Base-by-base conservation (phyloP, 2,888 invertebrate species). In the Argynnis bischoffii region DNA sequence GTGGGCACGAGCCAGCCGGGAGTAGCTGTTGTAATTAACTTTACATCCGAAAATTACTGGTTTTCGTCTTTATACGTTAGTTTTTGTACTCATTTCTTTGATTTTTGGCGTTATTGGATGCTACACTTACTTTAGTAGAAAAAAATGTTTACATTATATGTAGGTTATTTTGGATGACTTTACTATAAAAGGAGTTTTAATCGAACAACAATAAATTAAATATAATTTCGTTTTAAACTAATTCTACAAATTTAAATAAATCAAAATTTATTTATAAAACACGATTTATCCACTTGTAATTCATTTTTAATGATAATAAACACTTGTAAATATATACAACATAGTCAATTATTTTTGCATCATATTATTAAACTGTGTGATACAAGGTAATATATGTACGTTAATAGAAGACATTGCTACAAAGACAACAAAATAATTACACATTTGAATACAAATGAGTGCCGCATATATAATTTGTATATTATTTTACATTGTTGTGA, bases 401-500 rank as follows among this genome's bases (percentile, higher is more conserved):
- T 59, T 48, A 59, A 59, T 59, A 59, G 47, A 59, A 46, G 4
- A 26, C 15, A 26, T n/a, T 26, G 26, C 26, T 48, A 48, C n/a
- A 31, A 59, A 26, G n/a, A 59, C 48, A 61, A 50, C 35, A 51
- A 41, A 61, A 61, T 61, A 61, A 61, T 61, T 61, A 51, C 15
- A 61, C 61, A 61, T 51, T 50, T 11, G 18, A 35, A 8, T 51
- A 61, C 61, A 61, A 61, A 61, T 54, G 31, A 48, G 46, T 13
- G 35, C 35, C 48, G 18, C 60, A 65, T 59, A n/a, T 59, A 60
- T 56, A 31, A 65, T 70, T 63, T 66, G 69, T 69, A 69, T 63
- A 55, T 57, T 55, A 56, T 55, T 65, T 61, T 63, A 68, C 70
- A 66, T 66, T 70, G 68, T 70, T 66, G 66, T 70, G 66, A 48